Evolutionary conservation across 2,113 vertebrate genomes (phyloP), one percentile per base, ranked within the genome.

Genomic region (Rhodinocichla rosea): DNA sequence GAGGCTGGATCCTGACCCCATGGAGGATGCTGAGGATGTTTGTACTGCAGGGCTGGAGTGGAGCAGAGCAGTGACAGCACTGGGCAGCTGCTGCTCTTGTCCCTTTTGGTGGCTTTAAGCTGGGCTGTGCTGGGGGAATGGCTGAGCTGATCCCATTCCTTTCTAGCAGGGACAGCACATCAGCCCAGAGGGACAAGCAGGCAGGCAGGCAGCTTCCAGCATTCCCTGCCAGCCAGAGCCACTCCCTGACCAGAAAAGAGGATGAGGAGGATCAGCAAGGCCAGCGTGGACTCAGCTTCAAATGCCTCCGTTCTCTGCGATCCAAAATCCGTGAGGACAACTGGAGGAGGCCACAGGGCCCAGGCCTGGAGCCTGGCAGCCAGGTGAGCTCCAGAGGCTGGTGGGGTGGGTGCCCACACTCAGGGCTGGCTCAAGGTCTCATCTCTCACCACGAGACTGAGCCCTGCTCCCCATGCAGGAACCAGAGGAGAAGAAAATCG

Each of bases 401-500:
- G 4, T 13, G 28, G 49, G 28, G 6, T 13, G 28, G 45, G 26
- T 78, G 49, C 50, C 60, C 56, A 7, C 0, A 3, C 39, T 33
- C 52, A 62, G 22, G 47, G 40, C 70, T 75, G 62, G 45, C 53
- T 52, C 16, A 15, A 15, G 12, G 15, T 83, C 50, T 2, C 28
- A 16, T 49, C 56, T 83, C 39, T 91, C 49, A 40, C 49, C 42
- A 23, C 0, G 0, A 73, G 63, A 63, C 11, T 57, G 30, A 76
- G 37, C 45, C 33, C 35, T 92, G 87, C 33, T 83, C 19, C 44
- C 30, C 28, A 2, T 15, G 4, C 91, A 98, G 97, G 97, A 97
- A 16, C 90, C 97, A 14, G 97, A 98, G 70, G 98, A 98, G 83
- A 99, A 98, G 93, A 96, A 97, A 76, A 98, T 99, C 0, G 98